Percentiles rank a stretch among this genome's conserved stretches.
Conservation (phyloP, 2,797 vertebrate genomes). For the Syngnathus acus region DNA sequence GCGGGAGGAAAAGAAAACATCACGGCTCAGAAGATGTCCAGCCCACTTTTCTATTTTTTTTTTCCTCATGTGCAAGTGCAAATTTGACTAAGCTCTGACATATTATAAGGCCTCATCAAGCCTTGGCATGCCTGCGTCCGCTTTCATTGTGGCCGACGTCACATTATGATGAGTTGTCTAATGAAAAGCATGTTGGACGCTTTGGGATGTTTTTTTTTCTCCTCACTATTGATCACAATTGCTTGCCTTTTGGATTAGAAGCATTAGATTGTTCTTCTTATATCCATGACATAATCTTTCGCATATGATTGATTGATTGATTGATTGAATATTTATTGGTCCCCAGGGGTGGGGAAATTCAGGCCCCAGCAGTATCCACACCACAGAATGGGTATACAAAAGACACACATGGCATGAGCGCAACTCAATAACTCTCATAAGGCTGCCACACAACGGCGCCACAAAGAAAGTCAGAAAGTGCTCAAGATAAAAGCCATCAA, state of each 20-base stretch:
- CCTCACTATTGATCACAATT: slow-evolving; percentile 24
- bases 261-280: slow-evolving; percentile 26
- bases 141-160: background rate
- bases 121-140: background rate
- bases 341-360: too few species aligned
- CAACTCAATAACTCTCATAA: too few species aligned
- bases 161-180: background rate
- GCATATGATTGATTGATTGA: too few species aligned
- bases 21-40: background rate
- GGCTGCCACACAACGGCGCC: too few species aligned
- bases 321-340: too few species aligned
- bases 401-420: too few species aligned
- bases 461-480: too few species aligned
- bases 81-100: background rate
- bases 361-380: too few species aligned
- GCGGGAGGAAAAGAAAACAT: background rate
- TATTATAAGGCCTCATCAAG: slow-evolving; percentile 1
- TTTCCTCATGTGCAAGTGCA: background rate
- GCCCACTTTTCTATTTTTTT: background rate
- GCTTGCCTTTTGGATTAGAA: slow-evolving; percentile 2
- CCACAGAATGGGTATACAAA: too few species aligned
- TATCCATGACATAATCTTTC: too few species aligned
- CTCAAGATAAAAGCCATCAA: too few species aligned
- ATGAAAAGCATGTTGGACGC: background rate
- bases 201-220: background rate